phyloP scores from a whole-genome alignment of 2,888 invertebrate genomes.

The Neoitamus cyanurus region DNA sequence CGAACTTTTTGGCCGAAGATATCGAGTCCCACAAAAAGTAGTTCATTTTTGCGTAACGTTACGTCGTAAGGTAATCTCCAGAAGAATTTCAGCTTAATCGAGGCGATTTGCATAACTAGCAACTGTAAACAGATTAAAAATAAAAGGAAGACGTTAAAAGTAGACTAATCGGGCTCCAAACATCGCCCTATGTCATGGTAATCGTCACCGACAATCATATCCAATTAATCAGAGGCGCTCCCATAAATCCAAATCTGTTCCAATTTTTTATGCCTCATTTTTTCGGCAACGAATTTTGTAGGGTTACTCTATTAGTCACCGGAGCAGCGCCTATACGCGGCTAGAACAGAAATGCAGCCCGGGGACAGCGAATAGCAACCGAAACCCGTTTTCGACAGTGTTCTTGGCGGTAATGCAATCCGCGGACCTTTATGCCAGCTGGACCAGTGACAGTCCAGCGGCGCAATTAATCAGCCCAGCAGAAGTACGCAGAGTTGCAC shows the following conservation, averaged over 20 bases:
- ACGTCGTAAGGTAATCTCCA: background rate
- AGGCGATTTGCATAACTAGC: background rate
- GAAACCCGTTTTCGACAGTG: background rate
- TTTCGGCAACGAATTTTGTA: background rate
- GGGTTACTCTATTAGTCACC: background rate
- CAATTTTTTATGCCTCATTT: background rate
- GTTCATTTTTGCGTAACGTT: background rate
- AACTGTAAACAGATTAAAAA: slow-evolving; percentile 1
- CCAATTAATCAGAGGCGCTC: background rate
- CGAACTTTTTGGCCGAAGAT: background rate
- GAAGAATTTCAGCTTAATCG: background rate
- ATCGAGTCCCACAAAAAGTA: background rate
- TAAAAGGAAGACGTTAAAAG: background rate
- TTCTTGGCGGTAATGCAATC: slow-evolving; percentile 18
- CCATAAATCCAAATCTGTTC: background rate
- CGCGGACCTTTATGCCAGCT: background rate
- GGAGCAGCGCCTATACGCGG: background rate
- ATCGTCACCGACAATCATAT: background rate
- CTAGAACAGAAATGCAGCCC: background rate
- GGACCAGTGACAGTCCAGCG: slow-evolving; percentile 27
- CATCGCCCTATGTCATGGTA: background rate
- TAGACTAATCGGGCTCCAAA: background rate
- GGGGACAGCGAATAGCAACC: background rate
- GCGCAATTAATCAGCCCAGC: slow-evolving; percentile 29
- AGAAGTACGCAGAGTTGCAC: slow-evolving; percentile 21